These are phyloP conservation scores for Anoplopoma fimbria DNA, from an alignment of 2,113 vertebrate species.

Conservation along the genomic window DNA sequence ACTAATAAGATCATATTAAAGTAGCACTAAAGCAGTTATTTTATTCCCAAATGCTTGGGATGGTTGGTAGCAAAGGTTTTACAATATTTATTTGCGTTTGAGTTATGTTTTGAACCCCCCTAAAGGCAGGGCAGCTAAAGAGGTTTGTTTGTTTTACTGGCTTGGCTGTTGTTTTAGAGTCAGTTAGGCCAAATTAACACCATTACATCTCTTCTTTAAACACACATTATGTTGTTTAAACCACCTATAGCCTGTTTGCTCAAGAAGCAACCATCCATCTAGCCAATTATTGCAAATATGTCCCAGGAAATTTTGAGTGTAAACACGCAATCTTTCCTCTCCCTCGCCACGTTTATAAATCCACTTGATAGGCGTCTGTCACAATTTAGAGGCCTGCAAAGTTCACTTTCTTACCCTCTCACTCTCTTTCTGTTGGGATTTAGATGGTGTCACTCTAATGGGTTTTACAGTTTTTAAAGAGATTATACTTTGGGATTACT, in stretches of 20 bases:
- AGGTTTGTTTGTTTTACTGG: constrained; percentile 76
- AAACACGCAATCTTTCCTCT: constrained; percentile 62
- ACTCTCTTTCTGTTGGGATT: constrained; percentile 69
- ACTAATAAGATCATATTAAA: constrained; percentile 6
- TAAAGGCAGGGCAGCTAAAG: constrained; percentile 53
- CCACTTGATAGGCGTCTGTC: constrained; percentile 61
- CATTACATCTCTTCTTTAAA: constrained; percentile 71
- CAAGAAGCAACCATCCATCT: constrained; percentile 62
- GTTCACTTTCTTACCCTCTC: constrained; percentile 44
- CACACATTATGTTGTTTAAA: constrained; percentile 75
- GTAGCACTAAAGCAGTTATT: not conserved
- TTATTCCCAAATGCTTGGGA: not conserved
- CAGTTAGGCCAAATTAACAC: constrained; percentile 73
- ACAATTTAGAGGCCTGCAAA: constrained; percentile 50
- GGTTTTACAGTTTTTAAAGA: constrained; percentile 85
- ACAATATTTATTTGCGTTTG: constrained; percentile 65
- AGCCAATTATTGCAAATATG: constrained; percentile 66
- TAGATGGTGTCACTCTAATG: constrained; percentile 84
- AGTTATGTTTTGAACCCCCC: constrained; percentile 65
- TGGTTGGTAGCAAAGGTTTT: constrained; percentile 11
- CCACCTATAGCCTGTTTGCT: constrained; percentile 67
- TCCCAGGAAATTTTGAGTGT: constrained; percentile 72
- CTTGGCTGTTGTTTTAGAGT: constrained; percentile 71
- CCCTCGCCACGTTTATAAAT: constrained; percentile 44
- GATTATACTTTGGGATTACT: constrained; percentile 85